A percentile compares a stretch with the other conserved stretches of the same genome.
Conservation (phyloP, 2,888 invertebrate species). For the Halictus quadricinctus region DNA sequence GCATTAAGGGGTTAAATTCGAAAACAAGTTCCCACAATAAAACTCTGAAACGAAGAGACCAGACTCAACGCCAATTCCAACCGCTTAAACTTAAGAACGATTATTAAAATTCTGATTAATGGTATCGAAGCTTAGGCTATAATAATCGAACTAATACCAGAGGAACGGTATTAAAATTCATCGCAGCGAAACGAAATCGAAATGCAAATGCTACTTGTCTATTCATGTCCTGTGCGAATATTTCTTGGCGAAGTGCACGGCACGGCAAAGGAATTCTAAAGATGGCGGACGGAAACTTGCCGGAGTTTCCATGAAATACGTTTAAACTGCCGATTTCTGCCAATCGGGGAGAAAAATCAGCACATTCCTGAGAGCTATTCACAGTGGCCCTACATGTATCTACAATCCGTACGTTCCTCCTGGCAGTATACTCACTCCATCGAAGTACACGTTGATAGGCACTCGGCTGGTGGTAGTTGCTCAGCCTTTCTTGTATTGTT, state of each 20-base stretch:
- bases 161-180: background rate
- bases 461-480: slow-evolving; percentile 52
- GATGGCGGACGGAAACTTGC: background rate
- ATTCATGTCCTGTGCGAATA: background rate
- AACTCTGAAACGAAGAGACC: background rate
- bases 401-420: slow-evolving; percentile 35
- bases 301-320: slow-evolving; percentile 4
- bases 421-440: slow-evolving; percentile 34
- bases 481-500: slow-evolving; percentile 66
- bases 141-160: background rate
- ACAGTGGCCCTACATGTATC: slow-evolving; percentile 18
- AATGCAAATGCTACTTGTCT: slow-evolving; percentile 4
- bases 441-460: slow-evolving; percentile 50
- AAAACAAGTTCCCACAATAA: background rate
- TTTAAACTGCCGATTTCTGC: slow-evolving; percentile 11
- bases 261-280: slow-evolving; percentile 4
- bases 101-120: background rate
- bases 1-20: too few relatives aligned
- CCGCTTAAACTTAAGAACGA: background rate
- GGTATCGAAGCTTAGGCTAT: background rate
- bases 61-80: background rate
- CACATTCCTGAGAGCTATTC: slow-evolving; percentile 32
- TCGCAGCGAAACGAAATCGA: background rate
- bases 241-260: slow-evolving; percentile 4
- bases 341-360: slow-evolving; percentile 16